Conservation (phyloP, 2,797 vertebrate genomes). For the Sebastes cheni region DNA sequence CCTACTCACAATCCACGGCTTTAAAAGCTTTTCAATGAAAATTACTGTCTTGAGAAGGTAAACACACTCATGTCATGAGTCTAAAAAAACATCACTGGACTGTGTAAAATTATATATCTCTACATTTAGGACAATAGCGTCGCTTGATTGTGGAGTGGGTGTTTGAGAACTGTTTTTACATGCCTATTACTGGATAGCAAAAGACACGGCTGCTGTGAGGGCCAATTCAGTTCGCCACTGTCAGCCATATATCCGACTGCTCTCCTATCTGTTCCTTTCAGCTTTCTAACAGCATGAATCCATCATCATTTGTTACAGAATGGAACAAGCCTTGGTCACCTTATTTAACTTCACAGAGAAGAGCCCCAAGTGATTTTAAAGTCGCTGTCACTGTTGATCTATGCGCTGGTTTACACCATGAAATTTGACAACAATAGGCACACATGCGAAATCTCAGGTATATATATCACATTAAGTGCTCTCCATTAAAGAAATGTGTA, state of each 20-base stretch:
- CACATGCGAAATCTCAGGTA: neutral
- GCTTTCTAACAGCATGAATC: conserved; percentile 63
- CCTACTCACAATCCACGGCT: neutral
- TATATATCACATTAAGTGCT: conserved; percentile 33
- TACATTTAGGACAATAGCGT: conserved; percentile 19
- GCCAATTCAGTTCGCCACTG: conserved; percentile 9
- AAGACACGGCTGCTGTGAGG: conserved; percentile 21
- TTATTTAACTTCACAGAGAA: conserved; percentile 43
- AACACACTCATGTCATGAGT: neutral
- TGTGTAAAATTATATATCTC: conserved; percentile 11
- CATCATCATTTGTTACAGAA: conserved; percentile 62
- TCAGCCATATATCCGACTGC: conserved; percentile 30
- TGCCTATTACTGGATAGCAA: conserved; percentile 31
- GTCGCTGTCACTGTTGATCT: conserved; percentile 46
- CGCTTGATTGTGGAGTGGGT: conserved; percentile 2
- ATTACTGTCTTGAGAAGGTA: neutral
- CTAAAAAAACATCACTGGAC: neutral
- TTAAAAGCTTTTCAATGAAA: neutral
- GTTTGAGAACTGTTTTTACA: conserved; percentile 40
- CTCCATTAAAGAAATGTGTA: conserved; percentile 26
- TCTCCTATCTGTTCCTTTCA: conserved; percentile 48
- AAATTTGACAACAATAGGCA: conserved; percentile 25
- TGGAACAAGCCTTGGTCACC: conserved; percentile 24
- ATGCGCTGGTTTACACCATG: conserved; percentile 8
- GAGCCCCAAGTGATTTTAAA: conserved; percentile 26